Evolutionary conservation across 2,888 invertebrate species (phyloP).

Genomic region (Halocaridina rubra): DNA sequence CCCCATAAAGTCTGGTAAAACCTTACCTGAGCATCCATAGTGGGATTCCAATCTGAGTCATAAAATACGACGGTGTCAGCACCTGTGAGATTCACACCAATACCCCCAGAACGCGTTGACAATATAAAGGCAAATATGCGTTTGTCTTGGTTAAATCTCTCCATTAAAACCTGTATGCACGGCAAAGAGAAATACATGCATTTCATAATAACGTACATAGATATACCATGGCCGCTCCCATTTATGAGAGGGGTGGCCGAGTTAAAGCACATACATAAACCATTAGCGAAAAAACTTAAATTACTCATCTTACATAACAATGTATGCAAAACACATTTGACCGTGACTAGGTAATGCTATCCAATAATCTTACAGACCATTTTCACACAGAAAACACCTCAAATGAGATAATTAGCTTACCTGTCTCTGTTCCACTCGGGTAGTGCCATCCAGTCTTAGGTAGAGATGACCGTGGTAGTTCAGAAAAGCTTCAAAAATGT

Average conservation of each 20-base stretch:
- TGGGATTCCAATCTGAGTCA: conserved; percentile 99
- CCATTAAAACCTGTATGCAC: conserved; percentile 88
- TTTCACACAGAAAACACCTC: too few relatives aligned
- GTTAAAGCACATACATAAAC: not conserved
- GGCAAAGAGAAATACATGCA: too few relatives aligned
- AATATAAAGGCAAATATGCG: conserved; percentile 97
- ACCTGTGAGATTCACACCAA: conserved; percentile 97
- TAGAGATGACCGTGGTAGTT: conserved; percentile 97
- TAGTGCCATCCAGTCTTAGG: conserved; percentile 94
- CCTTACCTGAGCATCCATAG: conserved; percentile 86
- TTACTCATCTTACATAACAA: too few relatives aligned
- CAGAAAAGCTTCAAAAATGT: conserved; percentile 96
- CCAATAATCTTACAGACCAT: too few relatives aligned
- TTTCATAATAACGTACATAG: too few relatives aligned
- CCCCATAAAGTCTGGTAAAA: too few relatives aligned
- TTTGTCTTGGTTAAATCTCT: conserved; percentile 94
- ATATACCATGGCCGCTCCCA: too few relatives aligned
- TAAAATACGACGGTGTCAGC: conserved; percentile 99
- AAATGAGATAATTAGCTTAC: too few relatives aligned
- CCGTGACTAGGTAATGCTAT: not conserved
- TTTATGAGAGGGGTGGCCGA: too few relatives aligned
- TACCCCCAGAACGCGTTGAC: conserved; percentile 96
- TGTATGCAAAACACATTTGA: not conserved
- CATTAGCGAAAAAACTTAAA: not conserved
- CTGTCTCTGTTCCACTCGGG: conserved; percentile 93